Conservation (phyloP, 2,113 vertebrate species). For the Pipra filicauda region DNA sequence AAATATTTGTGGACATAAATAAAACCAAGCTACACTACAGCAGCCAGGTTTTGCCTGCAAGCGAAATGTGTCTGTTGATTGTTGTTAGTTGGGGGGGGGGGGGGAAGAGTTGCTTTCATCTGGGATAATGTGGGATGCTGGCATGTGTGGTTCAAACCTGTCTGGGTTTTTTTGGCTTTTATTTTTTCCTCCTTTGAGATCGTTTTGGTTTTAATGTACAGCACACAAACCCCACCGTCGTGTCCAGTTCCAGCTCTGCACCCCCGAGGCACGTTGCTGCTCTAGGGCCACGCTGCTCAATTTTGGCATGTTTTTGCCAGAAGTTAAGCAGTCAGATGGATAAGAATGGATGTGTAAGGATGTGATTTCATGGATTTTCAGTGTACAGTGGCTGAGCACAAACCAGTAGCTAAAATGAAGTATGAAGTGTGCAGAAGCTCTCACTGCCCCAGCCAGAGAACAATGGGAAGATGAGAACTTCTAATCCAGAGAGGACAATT, state of each 20-base stretch:
- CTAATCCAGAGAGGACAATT: background rate
- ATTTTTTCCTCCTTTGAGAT: background rate
- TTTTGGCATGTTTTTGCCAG: background rate
- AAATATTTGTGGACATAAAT: constrained; percentile 99
- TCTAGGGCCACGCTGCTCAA: background rate
- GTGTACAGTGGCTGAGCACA: background rate
- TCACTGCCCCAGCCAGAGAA: background rate
- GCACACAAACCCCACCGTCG: rapidly evolving
- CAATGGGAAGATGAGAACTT: background rate
- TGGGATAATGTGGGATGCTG: background rate
- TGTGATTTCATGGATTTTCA: background rate
- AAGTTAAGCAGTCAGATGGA: background rate
- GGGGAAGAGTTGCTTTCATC: background rate
- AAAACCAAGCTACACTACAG: constrained; percentile 99
- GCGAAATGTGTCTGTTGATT: constrained; percentile 38
- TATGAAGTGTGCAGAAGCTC: background rate
- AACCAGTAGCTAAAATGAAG: background rate
- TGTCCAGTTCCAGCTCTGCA: background rate
- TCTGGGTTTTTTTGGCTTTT: background rate
- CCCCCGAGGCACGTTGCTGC: background rate
- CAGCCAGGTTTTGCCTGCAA: constrained; percentile 49
- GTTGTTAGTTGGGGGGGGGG: background rate
- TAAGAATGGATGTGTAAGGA: background rate
- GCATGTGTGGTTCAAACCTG: background rate
- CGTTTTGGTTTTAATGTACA: background rate